Conservation (phyloP, 1,140 invertebrate species). For the Leptinotarsa texana region DNA sequence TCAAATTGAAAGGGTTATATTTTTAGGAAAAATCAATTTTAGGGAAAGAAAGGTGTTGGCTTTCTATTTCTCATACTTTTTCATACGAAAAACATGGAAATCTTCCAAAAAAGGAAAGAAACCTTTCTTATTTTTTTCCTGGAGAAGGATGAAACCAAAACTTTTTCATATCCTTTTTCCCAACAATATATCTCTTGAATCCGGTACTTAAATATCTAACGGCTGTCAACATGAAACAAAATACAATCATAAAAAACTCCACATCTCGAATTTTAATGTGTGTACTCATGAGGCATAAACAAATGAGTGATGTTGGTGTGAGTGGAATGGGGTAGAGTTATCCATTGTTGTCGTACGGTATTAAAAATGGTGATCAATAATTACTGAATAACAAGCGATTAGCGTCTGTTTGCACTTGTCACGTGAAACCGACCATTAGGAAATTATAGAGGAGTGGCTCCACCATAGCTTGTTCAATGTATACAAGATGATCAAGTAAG, state of each 20-base stretch:
- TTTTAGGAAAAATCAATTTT: too few species aligned
- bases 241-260: too few species aligned
- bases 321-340: constrained; percentile 10
- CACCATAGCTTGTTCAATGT: background rate
- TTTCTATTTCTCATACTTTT: too few species aligned
- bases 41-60: too few species aligned
- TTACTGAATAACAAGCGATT: constrained; percentile 53
- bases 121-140: too few species aligned
- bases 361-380: constrained; percentile 50
- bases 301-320: constrained; percentile 5
- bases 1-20: too few species aligned
- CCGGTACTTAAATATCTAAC: too few species aligned
- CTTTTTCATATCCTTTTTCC: background rate
- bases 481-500: background rate
- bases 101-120: too few species aligned
- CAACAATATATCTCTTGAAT: too few species aligned
- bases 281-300: background rate
- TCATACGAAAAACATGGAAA: too few species aligned
- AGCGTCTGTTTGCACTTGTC: constrained; percentile 53
- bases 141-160: too few species aligned
- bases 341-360: constrained; percentile 29
- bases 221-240: too few species aligned
- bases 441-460: constrained; percentile 51
- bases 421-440: constrained; percentile 53
- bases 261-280: background rate